Evolutionary conservation across 2,888 invertebrate genomes (phyloP).

Genomic region (Miltochrista miniata): DNA sequence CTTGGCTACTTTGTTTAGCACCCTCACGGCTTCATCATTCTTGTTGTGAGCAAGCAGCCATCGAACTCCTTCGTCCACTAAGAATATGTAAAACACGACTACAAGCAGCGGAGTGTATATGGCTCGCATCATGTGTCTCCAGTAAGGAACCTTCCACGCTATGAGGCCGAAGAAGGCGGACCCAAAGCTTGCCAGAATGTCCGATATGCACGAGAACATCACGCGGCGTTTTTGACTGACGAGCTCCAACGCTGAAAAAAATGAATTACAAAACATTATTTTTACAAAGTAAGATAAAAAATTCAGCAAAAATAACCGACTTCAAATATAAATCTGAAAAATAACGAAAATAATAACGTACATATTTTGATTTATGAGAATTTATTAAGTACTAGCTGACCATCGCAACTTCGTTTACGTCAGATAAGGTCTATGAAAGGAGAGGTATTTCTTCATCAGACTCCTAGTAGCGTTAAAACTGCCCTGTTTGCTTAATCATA

Average conservation of each 20-base stretch:
- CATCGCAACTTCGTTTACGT: too few relatives aligned
- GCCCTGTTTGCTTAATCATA: too few relatives aligned
- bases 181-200: conserved; percentile 81
- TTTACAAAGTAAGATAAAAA: too few relatives aligned
- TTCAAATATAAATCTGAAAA: too few relatives aligned
- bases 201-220: conserved; percentile 69
- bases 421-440: too few relatives aligned
- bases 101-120: conserved; percentile 88
- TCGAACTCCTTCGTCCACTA: conserved; percentile 90
- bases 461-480: too few relatives aligned
- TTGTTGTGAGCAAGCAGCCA: conserved; percentile 91
- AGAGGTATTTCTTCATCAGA: too few relatives aligned
- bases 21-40: conserved; percentile 85
- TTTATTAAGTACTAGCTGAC: too few relatives aligned
- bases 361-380: too few relatives aligned
- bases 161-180: conserved; percentile 87
- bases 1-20: conserved; percentile 86
- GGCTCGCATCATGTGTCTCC: conserved; percentile 87
- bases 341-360: too few relatives aligned
- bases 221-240: conserved; percentile 73
- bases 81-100: conserved; percentile 87
- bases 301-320: too few relatives aligned
- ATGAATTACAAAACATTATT: neutral
- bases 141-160: conserved; percentile 88
- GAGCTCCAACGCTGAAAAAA: conserved; percentile 69